Base-by-base conservation (phyloP, 2,113 vertebrate genomes). In the Chaenogobius annularis region DNA sequence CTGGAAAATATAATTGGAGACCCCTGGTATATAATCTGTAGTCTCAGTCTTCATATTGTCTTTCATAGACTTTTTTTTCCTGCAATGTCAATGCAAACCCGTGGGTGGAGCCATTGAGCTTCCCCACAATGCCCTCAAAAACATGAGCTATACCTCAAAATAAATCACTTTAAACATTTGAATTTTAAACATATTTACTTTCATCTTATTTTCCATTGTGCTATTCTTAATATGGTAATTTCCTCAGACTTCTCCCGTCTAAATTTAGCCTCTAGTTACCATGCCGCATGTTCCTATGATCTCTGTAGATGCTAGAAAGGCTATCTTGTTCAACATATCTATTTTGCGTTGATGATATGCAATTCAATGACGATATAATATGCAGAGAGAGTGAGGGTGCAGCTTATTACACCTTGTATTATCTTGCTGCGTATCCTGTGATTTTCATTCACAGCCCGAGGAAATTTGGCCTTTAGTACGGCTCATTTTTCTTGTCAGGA, bases 141-240 rank as follows among this genome's bases (percentile, higher is more conserved):
- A 19, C 46, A 13, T 17, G 61, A 22, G 26, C 9, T 62, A 54
- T 55, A 58, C 31, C 58, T 23, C n/a, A 12, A 17, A 31, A 72
- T 10, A 31, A 26, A 66, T 23, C 47, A 44, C 23, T 26, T 63
- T 75, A 46, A 66, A 58, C 50, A 79, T 74, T 63, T 76, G 74
- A 82, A 78, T 82, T 86, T 87, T 79, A 87, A 85, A 85, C 69
- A 55, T 46, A 78, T 83, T 74, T 52, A 23, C 31, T 61, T 10
- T 73, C 69, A 66, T 71, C 79, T 78, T 78, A 81, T 14, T 81
- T 80, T 79, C 65, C 0, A 59, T 79, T 75, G 4, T 22, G 44
- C 55, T 44, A 37, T 67, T 72, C 76, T 68, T 75, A 72, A 79
- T 71, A 73, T 65, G 72, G 17, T 65, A 52, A 68, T 35, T 22